Conservation (phyloP, 1,140 invertebrate species). For the Drosophila parvula region DNA sequence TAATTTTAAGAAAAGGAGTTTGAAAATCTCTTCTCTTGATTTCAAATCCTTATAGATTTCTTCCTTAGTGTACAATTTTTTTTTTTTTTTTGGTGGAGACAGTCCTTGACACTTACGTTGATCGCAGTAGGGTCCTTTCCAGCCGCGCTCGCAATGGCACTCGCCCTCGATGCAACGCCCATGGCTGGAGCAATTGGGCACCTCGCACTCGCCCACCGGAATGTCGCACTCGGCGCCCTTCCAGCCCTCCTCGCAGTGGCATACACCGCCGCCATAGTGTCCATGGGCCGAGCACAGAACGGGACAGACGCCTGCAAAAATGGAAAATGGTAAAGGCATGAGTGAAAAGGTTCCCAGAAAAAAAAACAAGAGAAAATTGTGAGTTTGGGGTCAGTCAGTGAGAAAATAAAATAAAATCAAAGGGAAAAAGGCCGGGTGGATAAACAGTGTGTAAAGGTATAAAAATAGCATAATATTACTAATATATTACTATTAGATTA, state of each 20-base stretch:
- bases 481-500: too few relatives aligned
- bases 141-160: constrained; percentile 95
- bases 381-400: constrained; percentile 12
- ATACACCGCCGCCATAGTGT: constrained; percentile 96
- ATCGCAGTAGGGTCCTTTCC: constrained; percentile 94
- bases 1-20: not conserved
- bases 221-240: constrained; percentile 98
- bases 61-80: constrained; percentile 1
- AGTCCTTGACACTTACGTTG: constrained; percentile 87
- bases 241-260: constrained; percentile 98
- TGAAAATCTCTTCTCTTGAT: not conserved
- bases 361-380: not conserved
- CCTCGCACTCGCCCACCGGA: constrained; percentile 94
- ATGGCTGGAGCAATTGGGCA: constrained; percentile 95
- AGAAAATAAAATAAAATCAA: not conserved
- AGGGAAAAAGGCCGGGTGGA: too few relatives aligned
- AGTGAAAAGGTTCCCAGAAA: constrained; percentile 29
- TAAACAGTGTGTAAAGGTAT: not conserved
- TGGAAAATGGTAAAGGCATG: constrained; percentile 3
- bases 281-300: constrained; percentile 98
- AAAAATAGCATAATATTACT: not conserved
- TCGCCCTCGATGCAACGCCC: constrained; percentile 95
- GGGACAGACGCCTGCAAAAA: constrained; percentile 93
- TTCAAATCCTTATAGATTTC: too few relatives aligned
- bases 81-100: not conserved